Evolutionary conservation across 2,113 vertebrate species (phyloP), one percentile per base, ranked within the genome.

Genomic region (Myiagra hebetior): DNA sequence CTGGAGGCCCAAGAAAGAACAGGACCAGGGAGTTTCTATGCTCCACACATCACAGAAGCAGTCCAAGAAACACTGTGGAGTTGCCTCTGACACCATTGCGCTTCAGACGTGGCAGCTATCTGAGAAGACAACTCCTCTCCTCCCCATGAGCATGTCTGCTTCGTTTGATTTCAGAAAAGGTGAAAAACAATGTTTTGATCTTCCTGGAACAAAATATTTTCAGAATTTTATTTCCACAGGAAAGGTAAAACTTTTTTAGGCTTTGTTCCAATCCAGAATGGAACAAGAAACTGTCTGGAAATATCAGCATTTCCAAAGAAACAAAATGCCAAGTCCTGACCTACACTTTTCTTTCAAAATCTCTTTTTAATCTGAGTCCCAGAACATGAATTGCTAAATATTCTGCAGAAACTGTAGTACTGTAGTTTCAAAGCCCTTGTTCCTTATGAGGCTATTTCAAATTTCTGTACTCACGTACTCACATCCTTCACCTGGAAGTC

Each of bases 281-380:
- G 86, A 86, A 68, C 37, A 86, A 68, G 53, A 93, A 88, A 78
- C 57, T 88, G 62, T 79, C 78, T 93, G 85, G 74, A 97, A 95
- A 93, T 57, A 15, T 65, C 67, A 93, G 57, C 37, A 83, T 85
- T 88, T 90, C 67, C 59, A 76, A 41, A 85, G 87, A 87, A 90
- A 85, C 31, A 90, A 83, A 90, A 88, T 60, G 74, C 17, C 78
- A 85, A 44, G n/a, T 63, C 82, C 72, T 82, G 65, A 68, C 27
- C 57, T 41, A 64, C 26, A 37, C 9, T 50, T 57, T 57, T 57
- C 53, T 63, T 59, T 59, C 13, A 85, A 93, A 67, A 50, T 7
- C 15, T 15, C 47, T 33, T 56, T 69, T 83, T 22, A 64, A 72
- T 53, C 53, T 33, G 35, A 65, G 18, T 64, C 4, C 17, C 73